Conservation (phyloP, 2,113 vertebrate species). For the Callocephalon fimbriatum region DNA sequence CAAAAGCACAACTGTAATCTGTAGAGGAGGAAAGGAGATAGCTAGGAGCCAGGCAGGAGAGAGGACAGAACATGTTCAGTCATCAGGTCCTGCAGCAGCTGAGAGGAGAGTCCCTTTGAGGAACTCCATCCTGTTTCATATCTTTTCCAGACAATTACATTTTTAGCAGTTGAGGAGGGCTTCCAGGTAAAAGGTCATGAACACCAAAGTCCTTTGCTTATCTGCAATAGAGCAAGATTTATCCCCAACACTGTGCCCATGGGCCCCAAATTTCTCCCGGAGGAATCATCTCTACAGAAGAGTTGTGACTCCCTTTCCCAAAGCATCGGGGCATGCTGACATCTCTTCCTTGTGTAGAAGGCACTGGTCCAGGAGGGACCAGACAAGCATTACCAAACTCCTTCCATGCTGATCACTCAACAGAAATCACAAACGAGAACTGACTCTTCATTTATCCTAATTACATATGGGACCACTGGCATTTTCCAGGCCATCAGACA, state of each 20-base stretch:
- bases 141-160: neutral
- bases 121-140: neutral
- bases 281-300: neutral
- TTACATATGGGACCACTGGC: neutral
- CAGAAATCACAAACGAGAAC: neutral
- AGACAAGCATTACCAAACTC: neutral
- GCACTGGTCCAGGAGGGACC: accelerated
- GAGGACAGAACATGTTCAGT: neutral
- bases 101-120: neutral
- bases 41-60: neutral
- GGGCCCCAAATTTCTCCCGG: neutral
- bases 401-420: neutral
- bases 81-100: neutral
- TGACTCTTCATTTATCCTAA: neutral
- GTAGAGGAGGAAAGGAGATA: neutral
- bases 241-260: accelerated
- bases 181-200: neutral
- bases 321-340: neutral
- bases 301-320: neutral
- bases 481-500: neutral
- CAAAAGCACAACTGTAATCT: neutral
- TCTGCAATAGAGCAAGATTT: neutral
- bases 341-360: neutral
- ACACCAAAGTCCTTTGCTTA: neutral
- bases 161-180: neutral